phyloP scores from a whole-genome alignment of 2,797 vertebrate genomes.

The Brachyrhaphis roseni region DNA sequence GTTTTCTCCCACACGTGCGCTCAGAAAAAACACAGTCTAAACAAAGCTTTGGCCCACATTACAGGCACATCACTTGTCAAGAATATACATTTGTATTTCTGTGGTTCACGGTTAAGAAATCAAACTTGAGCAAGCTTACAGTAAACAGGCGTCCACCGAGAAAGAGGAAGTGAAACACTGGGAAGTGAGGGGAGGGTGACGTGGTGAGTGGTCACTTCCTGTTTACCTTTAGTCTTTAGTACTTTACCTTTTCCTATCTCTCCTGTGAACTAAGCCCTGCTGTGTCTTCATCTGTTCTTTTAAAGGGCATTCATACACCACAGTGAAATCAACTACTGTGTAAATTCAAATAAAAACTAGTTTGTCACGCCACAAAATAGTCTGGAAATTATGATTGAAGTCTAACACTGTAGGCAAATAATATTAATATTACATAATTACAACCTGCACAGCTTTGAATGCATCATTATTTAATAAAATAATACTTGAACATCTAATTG shows the following conservation, averaged over 20 bases:
- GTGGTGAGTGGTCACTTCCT: slow-evolving; percentile 68
- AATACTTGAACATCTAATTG: neutral
- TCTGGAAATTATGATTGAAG: neutral
- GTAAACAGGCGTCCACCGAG: slow-evolving; percentile 14
- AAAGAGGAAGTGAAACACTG: slow-evolving; percentile 56
- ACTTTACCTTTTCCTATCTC: slow-evolving; percentile 20
- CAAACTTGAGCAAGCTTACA: slow-evolving; percentile 25
- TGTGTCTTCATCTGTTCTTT: neutral
- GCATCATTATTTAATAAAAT: neutral
- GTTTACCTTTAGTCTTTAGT: slow-evolving; percentile 50
- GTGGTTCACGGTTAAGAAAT: slow-evolving; percentile 6
- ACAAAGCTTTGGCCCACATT: slow-evolving; percentile 52
- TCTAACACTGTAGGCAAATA: neutral
- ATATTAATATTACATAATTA: neutral
- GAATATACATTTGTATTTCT: slow-evolving; percentile 6
- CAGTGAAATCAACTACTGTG: neutral
- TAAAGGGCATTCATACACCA: neutral
- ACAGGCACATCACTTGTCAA: slow-evolving; percentile 28
- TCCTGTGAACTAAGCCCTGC: slow-evolving; percentile 1
- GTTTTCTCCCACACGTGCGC: slow-evolving; percentile 23
- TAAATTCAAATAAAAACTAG: neutral
- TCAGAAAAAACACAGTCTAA: slow-evolving; percentile 20
- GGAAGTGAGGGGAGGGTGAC: slow-evolving; percentile 39
- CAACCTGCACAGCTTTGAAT: neutral
- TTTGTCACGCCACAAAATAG: too few species aligned